Evolutionary conservation across 2,888 invertebrate genomes (phyloP).

Genomic region (Cantharis rustica): DNA sequence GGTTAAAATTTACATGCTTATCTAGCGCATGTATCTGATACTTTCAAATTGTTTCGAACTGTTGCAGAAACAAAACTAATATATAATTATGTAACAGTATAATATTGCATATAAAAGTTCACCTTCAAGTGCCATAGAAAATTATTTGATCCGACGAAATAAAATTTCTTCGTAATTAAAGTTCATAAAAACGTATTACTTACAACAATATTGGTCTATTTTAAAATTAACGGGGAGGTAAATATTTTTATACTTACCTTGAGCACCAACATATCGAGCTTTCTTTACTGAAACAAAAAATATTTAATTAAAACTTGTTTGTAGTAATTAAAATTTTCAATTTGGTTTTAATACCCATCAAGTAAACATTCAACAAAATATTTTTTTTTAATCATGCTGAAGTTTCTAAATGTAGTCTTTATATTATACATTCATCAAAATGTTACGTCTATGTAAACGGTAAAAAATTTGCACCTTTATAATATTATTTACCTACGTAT

Average conservation of each 20-base stretch:
- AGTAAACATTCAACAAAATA: not conserved
- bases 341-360: not conserved
- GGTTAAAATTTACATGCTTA: too few species aligned
- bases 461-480: too few species aligned
- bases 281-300: slow-evolving; percentile 83
- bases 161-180: not conserved
- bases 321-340: not conserved
- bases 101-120: not conserved
- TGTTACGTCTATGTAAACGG: too few species aligned
- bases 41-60: too few species aligned
- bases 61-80: too few species aligned
- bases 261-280: slow-evolving; percentile 83
- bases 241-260: slow-evolving; percentile 64
- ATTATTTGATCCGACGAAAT: not conserved
- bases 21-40: too few species aligned
- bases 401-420: not conserved
- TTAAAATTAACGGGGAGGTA: not conserved
- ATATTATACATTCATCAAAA: not conserved
- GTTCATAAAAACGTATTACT: not conserved
- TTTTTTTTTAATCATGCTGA: not conserved
- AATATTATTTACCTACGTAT: too few species aligned
- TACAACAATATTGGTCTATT: not conserved
- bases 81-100: too few species aligned
- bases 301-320: not conserved
- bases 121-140: not conserved